Percentiles rank a stretch among this genome's conserved stretches.
These are phyloP conservation scores for Benthosema pterotum DNA, from an alignment of 2,797 vertebrate genomes.

Conservation along the genomic window DNA sequence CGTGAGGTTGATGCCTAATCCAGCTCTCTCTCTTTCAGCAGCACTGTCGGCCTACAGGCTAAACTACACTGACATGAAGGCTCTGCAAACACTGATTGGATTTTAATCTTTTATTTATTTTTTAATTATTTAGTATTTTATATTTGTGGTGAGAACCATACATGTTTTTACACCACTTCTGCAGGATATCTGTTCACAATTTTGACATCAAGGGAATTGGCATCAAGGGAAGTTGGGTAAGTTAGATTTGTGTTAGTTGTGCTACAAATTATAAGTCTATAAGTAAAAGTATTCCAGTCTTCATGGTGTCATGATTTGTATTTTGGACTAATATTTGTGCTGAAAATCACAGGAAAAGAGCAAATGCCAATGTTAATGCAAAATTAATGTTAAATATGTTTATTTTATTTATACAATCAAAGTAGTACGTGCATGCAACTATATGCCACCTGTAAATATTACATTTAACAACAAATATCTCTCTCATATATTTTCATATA, in stretches of 20 bases:
- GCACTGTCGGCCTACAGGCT: slow-evolving; percentile 70
- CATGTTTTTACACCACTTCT: background rate
- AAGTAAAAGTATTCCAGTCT: slow-evolving; percentile 12
- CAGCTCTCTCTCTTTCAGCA: slow-evolving; percentile 75
- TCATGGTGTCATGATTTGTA: slow-evolving; percentile 21
- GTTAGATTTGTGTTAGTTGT: slow-evolving; percentile 28
- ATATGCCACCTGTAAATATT: no score
- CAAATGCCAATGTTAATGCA: background rate
- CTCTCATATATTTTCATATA: no score
- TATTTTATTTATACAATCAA: no score
- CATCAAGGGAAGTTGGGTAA: slow-evolving; percentile 76
- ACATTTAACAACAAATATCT: no score
- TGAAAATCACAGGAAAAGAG: background rate
- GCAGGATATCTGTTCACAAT: slow-evolving; percentile 11
- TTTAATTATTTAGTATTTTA: slow-evolving; percentile 38
- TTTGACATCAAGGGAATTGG: slow-evolving; percentile 52
- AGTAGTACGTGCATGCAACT: no score
- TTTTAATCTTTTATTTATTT: slow-evolving; percentile 39
- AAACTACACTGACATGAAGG: slow-evolving; percentile 80
- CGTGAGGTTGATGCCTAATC: slow-evolving; percentile 86
- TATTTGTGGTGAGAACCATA: slow-evolving; percentile 4
- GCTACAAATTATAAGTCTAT: slow-evolving; percentile 26
- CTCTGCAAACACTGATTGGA: slow-evolving; percentile 69
- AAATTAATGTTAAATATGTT: background rate
- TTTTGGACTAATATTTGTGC: slow-evolving; percentile 1